Conservation (phyloP, 2,797 vertebrate genomes). For the Staurois parvus region DNA sequence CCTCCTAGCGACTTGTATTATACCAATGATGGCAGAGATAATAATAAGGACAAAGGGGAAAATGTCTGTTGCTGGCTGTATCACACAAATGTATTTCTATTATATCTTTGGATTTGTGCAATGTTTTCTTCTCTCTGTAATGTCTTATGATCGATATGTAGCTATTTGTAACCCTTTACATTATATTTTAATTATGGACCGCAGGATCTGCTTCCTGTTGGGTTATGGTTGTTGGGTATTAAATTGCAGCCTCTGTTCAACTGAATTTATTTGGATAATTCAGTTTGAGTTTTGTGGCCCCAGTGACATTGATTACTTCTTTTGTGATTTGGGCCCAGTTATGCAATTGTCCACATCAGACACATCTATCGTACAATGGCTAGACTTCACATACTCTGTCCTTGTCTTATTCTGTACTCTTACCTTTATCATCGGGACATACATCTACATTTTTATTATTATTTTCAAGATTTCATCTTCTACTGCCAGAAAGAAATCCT, state of each 20-base stretch:
- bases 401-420: neutral
- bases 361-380: constrained; percentile 42
- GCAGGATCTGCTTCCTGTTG: constrained; percentile 23
- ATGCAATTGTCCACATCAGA: constrained; percentile 64
- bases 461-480: constrained; percentile 26
- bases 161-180: constrained; percentile 62
- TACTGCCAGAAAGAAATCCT: constrained; percentile 40
- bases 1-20: neutral
- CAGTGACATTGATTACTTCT: constrained; percentile 64
- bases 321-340: constrained; percentile 67
- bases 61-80: neutral
- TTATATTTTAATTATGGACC: constrained; percentile 46
- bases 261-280: constrained; percentile 47
- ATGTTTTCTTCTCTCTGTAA: constrained; percentile 28
- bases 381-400: neutral
- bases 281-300: constrained; percentile 63
- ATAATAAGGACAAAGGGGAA: neutral
- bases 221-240: constrained; percentile 47
- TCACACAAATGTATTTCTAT: constrained; percentile 34
- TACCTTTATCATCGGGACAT: constrained; percentile 11
- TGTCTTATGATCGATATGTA: constrained; percentile 61
- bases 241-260: constrained; percentile 51
- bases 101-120: neutral
- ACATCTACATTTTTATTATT: constrained; percentile 9
- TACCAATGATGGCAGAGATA: constrained; percentile 14